Evolutionary conservation across 2,113 vertebrate species (phyloP), one percentile per base, ranked within the genome.

Genomic region (Podiceps cristatus): DNA sequence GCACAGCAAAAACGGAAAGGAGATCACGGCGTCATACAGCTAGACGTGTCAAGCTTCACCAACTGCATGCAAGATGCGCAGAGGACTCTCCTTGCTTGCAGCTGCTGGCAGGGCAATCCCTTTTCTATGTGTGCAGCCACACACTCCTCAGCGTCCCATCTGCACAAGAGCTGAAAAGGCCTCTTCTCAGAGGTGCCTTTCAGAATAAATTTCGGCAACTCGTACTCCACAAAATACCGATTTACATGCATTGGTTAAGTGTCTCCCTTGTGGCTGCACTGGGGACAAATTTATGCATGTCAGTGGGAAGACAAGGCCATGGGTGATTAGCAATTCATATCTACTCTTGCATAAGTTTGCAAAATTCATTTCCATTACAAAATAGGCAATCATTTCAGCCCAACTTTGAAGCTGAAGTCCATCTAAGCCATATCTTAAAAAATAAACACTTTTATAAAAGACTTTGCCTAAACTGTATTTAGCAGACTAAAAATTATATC

Each of bases 21-120:
- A 55, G 40, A 23, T 23, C 63, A 22, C 2, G 0, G 18, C 15
- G 4, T 64, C 19, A 2, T 18, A 11, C 11, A 37, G 11, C 3
- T 31, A 19, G 56, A 1, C 5, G 50, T 25, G 9, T 9, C 17
- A 45, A n/a, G 14, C 13, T 20, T 45, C 50, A 42, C 2, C 13
- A 19, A 13, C 31, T 5, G 10, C 11, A 7, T 4, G 6, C 4
- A 22, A 27, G 67, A 27, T 9, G 8, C 0, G 0, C 2, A 1
- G 16, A 55, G n/a, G 24, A 17, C 6, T 5, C 47, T 33, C 6
- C 42, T 35, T 0, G 0, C 10, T 29, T 35, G n/a, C 22, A 37
- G 33, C 22, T 74, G 13, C 33, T 62, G 44, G 10, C 0, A 10
- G 18, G 25, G 23, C 25, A 77, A 11, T 18, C 14, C 40, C 50